Evolutionary conservation across 2,113 vertebrate species (phyloP).

Genomic region (Pygoscelis adeliae): DNA sequence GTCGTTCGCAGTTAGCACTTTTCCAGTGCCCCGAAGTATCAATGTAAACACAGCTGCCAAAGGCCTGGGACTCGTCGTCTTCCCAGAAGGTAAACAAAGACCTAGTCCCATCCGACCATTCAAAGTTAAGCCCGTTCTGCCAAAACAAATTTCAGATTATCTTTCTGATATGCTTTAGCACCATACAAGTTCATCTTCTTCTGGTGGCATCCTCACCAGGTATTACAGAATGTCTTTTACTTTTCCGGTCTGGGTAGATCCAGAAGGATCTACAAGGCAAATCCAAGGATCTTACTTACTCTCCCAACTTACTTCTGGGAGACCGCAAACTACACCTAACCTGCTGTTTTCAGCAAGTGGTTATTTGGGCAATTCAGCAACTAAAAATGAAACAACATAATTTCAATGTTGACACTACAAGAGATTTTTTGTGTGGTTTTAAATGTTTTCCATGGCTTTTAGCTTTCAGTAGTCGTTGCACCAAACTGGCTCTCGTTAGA

Average conservation of each 20-base stretch:
- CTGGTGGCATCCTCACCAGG: background rate
- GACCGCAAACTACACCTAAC: background rate
- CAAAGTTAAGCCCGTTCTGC: slow-evolving; percentile 86
- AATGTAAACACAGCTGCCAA: slow-evolving; percentile 87
- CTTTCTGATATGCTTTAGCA: background rate
- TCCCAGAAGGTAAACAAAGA: slow-evolving; percentile 87
- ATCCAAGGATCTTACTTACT: background rate
- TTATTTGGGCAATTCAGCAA: background rate
- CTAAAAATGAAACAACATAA: background rate
- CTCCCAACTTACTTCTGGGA: background rate
- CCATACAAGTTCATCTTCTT: background rate
- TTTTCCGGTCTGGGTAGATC: background rate
- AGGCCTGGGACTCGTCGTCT: slow-evolving; percentile 73
- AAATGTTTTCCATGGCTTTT: background rate
- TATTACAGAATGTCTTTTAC: background rate
- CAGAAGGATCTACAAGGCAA: background rate
- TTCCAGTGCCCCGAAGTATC: slow-evolving; percentile 86
- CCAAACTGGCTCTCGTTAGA: background rate
- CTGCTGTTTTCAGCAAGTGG: background rate
- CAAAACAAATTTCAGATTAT: slow-evolving; percentile 48
- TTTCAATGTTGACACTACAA: background rate
- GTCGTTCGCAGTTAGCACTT: slow-evolving; percentile 78
- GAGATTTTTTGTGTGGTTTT: background rate
- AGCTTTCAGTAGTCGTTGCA: background rate
- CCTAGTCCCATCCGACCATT: slow-evolving; percentile 88